phyloP scores from a whole-genome alignment of 2,888 invertebrate genomes.

The Andrena praecox region DNA sequence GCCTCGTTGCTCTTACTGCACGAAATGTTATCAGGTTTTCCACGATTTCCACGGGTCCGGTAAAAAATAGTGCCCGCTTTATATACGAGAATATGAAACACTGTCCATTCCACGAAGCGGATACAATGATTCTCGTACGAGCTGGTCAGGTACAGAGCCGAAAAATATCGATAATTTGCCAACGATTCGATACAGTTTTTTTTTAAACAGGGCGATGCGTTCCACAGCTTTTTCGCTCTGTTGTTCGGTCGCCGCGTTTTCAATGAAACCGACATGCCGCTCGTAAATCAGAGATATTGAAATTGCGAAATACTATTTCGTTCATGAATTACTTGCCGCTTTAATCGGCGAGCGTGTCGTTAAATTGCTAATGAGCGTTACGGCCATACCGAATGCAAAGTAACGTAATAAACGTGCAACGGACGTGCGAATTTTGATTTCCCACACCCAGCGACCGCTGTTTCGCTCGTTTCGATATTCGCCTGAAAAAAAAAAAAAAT shows the following conservation, averaged over 20 bases:
- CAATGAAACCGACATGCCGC: slow-evolving; percentile 29
- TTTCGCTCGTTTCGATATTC: not conserved
- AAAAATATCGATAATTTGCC: slow-evolving; percentile 21
- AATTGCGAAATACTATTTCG: slow-evolving; percentile 40
- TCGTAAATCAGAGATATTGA: slow-evolving; percentile 56
- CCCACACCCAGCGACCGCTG: not conserved
- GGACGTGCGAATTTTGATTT: not conserved
- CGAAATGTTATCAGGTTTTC: not conserved
- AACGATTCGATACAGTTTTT: not conserved
- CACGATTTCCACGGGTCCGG: not conserved
- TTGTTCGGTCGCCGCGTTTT: slow-evolving; percentile 17
- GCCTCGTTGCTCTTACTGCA: not conserved
- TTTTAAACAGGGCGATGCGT: not conserved
- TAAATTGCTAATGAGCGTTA: slow-evolving; percentile 38
- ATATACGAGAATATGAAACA: not conserved
- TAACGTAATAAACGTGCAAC: not conserved
- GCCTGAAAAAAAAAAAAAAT: not conserved
- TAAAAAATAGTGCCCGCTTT: not conserved
- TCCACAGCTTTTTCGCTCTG: not conserved
- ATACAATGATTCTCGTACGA: slow-evolving; percentile 9
- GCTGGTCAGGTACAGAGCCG: not conserved
- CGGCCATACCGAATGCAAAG: not conserved
- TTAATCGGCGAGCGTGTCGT: slow-evolving; percentile 37
- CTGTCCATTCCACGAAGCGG: not conserved
- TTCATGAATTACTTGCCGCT: slow-evolving; percentile 59